Evolutionary conservation across 2,113 vertebrate species (phyloP).

Genomic region (Herpailurus yagouaroundi): DNA sequence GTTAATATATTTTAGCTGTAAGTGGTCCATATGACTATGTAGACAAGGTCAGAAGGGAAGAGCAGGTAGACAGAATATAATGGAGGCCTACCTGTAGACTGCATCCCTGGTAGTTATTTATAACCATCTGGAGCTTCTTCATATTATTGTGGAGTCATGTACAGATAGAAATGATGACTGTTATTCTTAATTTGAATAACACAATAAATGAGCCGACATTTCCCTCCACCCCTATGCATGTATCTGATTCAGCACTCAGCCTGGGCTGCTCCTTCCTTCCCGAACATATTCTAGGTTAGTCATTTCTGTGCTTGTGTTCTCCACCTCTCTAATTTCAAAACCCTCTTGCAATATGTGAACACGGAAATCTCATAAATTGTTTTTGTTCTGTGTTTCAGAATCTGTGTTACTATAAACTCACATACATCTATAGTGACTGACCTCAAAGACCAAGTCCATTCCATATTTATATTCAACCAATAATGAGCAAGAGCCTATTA

Average conservation of each 20-base stretch:
- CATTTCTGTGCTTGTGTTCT: not conserved
- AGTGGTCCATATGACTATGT: not conserved
- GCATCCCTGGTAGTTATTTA: not conserved
- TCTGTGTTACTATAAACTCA: not conserved
- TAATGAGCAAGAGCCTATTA: not conserved
- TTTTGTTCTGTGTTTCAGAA: not conserved
- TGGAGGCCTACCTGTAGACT: not conserved
- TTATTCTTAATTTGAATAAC: not conserved
- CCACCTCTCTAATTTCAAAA: not conserved
- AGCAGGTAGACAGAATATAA: not conserved
- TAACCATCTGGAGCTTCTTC: not conserved
- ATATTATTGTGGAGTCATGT: not conserved
- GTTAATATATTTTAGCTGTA: not conserved
- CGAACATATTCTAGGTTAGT: not conserved
- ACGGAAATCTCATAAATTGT: not conserved
- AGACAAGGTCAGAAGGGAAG: no score
- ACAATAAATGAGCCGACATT: not conserved
- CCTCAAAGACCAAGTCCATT: not conserved
- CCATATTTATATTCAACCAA: not conserved
- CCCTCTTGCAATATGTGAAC: not conserved
- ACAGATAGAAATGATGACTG: not conserved
- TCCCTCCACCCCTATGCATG: not conserved
- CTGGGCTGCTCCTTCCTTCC: not conserved
- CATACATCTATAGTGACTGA: not conserved
- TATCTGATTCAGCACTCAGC: not conserved